Base-by-base conservation (phyloP, 2,113 vertebrate genomes). In the Carassius gibelio region DNA sequence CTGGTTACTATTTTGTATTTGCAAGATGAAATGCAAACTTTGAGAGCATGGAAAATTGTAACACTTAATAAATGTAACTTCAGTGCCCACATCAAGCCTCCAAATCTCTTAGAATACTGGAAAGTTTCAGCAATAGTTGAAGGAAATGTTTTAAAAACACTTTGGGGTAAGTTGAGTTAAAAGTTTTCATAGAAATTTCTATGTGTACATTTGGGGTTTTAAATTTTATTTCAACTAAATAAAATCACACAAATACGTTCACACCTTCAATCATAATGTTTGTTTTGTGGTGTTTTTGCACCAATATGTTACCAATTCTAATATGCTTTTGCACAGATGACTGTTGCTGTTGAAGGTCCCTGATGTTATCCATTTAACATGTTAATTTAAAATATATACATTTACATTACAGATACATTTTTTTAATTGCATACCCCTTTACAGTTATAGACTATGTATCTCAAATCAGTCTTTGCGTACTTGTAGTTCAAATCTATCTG, bases 1-100 rank as follows among this genome's bases (percentile, higher is more conserved):
- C 30, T 61, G 79, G 75, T 83, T 64, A 14, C n/a, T 81, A 62
- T 55, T 77, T 45, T 55, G 21, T 77, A 77, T 77, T 75, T 75
- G 11, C 72, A 76, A 52, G 13, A 52, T 52, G 45, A 14, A 3
- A 76, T 30, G 38, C 21, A 74, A 11, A 74, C 38, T 74, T 74
- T 38, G 19, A n/a, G 71, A 74, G 38, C 21, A 23, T n/a, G 66
- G 3, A 74, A 5, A 45, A 11, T n/a, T 45, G 19, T 45, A 13
- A 74, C 38, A 74, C 19, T 45, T 23, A 52, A 23, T 75, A 75
- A 52, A 75, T 50, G 2, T 48, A 50, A 75, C 3, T 23, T 48
- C n/a, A 21, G 55, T 59, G 15, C 5, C 52, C 4, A 55, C 17
- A 55, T 55, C 14, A 59, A 59, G 17, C 26, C 26, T 26, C 26